These are phyloP conservation scores for Numenius phaeopus DNA, from an alignment of 2,797 vertebrate genomes.

Conservation along the genomic window DNA sequence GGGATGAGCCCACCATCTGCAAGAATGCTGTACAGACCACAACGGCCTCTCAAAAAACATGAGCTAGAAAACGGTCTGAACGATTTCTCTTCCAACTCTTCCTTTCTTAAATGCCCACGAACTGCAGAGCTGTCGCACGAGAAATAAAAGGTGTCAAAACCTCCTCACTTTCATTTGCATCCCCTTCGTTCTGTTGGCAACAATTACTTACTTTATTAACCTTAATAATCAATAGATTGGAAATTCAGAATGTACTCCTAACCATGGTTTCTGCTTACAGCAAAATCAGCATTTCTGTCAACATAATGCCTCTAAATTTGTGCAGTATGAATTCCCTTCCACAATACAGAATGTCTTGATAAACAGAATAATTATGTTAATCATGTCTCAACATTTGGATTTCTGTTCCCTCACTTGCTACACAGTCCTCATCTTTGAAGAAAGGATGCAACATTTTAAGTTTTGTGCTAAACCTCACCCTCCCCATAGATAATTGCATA, in stretches of 20 bases:
- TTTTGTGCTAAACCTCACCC: not conserved
- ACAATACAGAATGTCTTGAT: not conserved
- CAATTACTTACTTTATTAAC: not conserved
- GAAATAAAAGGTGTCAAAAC: not conserved
- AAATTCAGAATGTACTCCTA: not conserved
- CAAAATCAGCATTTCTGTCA: not conserved
- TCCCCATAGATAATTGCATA: not conserved
- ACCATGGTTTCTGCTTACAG: not conserved
- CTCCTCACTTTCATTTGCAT: accelerated
- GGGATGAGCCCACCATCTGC: not conserved
- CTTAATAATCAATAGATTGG: not conserved
- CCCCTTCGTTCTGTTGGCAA: accelerated
- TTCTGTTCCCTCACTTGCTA: not conserved
- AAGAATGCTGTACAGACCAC: not conserved
- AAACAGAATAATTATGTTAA: not conserved
- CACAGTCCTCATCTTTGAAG: not conserved
- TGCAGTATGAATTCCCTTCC: not conserved
- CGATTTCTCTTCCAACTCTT: not conserved
- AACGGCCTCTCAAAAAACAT: not conserved
- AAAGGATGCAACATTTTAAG: not conserved
- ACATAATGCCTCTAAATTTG: not conserved
- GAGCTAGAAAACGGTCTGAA: not conserved
- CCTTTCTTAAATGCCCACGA: not conserved
- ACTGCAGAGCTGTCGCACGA: not conserved
- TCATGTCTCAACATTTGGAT: not conserved